Percentiles rank a stretch among this genome's conserved stretches.
Evolutionary conservation across 2,113 vertebrate genomes (phyloP).

Genomic region (Alouatta palliata): DNA sequence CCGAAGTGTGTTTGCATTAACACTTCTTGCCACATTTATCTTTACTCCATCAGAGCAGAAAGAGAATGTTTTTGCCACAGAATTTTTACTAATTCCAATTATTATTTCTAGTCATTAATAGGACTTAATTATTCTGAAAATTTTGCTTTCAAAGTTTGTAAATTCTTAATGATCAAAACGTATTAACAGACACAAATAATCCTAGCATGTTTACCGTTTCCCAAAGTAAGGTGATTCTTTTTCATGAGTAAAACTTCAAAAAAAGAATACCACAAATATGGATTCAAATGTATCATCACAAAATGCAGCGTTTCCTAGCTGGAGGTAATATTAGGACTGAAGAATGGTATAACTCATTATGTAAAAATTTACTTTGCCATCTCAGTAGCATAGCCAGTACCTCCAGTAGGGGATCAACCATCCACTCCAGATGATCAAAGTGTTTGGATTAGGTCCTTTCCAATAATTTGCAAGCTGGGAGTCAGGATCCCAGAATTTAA

Average conservation of each 20-base stretch:
- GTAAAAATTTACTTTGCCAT: too few relatives aligned
- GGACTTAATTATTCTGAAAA: slow-evolving; percentile 6
- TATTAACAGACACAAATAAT: neutral
- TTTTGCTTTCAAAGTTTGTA: neutral
- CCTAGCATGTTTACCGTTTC: neutral
- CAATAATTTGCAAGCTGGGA: neutral
- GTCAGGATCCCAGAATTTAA: neutral
- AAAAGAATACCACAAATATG: neutral
- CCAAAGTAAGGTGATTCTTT: neutral
- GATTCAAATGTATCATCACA: neutral
- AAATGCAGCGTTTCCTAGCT: neutral
- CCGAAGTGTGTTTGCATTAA: neutral
- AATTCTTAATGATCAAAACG: neutral
- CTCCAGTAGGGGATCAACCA: neutral
- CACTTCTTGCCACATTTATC: neutral
- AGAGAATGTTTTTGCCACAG: neutral
- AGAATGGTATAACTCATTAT: neutral
- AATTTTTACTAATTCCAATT: neutral
- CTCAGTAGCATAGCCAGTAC: neutral
- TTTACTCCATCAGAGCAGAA: neutral
- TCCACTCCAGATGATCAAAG: neutral
- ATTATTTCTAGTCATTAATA: neutral
- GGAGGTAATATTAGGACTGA: neutral
- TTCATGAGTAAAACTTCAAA: neutral
- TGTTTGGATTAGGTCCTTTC: neutral